Evolutionary conservation across 2,797 vertebrate genomes (phyloP).

Genomic region (Neosilurus mollespiculum): DNA sequence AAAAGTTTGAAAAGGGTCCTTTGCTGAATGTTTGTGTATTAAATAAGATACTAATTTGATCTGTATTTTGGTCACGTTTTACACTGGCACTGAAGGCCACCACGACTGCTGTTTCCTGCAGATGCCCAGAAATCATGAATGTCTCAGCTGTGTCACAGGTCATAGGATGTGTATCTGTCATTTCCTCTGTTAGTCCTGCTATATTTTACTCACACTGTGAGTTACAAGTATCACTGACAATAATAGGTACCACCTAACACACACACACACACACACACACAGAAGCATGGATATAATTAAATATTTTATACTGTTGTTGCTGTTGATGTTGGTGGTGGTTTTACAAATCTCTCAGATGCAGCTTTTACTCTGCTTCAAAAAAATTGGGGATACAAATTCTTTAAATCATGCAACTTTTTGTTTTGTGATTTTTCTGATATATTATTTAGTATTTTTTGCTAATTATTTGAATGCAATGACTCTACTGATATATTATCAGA

Average conservation of each 20-base stretch:
- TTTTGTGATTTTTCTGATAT: background rate
- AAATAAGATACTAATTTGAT: background rate
- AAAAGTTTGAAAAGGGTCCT: background rate
- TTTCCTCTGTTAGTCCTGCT: slow-evolving; percentile 60
- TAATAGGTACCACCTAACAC: slow-evolving; percentile 19
- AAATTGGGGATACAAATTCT: background rate
- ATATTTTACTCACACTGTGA: slow-evolving; percentile 53
- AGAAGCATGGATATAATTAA: background rate
- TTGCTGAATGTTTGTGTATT: background rate
- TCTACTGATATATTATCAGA: background rate
- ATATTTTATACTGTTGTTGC: no score
- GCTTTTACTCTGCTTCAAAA: background rate
- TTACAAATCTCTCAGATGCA: background rate
- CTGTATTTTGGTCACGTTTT: background rate
- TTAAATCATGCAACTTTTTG: background rate
- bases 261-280: slow-evolving; percentile 1
- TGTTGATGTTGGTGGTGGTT: background rate
- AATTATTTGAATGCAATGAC: background rate
- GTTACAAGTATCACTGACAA: slow-evolving; percentile 36
- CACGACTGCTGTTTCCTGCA: slow-evolving; percentile 75
- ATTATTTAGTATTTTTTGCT: background rate
- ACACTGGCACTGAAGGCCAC: slow-evolving; percentile 25
- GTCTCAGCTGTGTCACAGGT: slow-evolving; percentile 67
- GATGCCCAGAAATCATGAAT: slow-evolving; percentile 71
- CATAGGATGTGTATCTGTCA: slow-evolving; percentile 72